These are phyloP conservation scores for Tenualosa ilisha DNA, from an alignment of 2,797 vertebrate species.

Conservation along the genomic window DNA sequence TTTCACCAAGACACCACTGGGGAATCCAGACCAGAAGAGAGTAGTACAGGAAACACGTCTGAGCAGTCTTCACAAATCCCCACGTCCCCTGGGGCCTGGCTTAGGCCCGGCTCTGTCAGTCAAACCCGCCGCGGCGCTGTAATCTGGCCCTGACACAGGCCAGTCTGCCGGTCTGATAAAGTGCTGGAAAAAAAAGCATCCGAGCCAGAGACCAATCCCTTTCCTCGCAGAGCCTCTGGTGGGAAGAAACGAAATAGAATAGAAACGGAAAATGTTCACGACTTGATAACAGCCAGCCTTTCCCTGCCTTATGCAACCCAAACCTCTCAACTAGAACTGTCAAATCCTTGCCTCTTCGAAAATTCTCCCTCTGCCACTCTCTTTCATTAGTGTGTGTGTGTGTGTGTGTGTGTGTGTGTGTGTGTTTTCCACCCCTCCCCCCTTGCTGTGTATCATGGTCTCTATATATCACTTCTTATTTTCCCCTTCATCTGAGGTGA, in stretches of 20 bases:
- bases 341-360: slow-evolving; percentile 39
- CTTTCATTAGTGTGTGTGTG: slow-evolving; percentile 33
- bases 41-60: slow-evolving; percentile 74
- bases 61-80: slow-evolving; percentile 73
- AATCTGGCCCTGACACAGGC: slow-evolving; percentile 72
- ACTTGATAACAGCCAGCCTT: slow-evolving; percentile 62
- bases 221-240: slow-evolving; percentile 52
- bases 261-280: slow-evolving; percentile 55
- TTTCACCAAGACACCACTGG: slow-evolving; percentile 48
- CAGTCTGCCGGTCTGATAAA: slow-evolving; percentile 74
- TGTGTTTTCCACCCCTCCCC: background rate
- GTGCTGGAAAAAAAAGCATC: slow-evolving; percentile 50
- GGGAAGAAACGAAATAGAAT: slow-evolving; percentile 31
- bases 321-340: slow-evolving; percentile 41
- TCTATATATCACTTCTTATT: background rate
- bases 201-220: slow-evolving; percentile 62
- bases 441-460: background rate
- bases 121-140: slow-evolving; percentile 70
- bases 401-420: slow-evolving; percentile 3
- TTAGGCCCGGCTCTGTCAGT: slow-evolving; percentile 76
- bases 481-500: background rate
- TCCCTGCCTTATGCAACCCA: slow-evolving; percentile 42
- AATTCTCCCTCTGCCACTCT: background rate
- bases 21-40: slow-evolving; percentile 70
- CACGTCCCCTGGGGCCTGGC: slow-evolving; percentile 62